Base-by-base conservation (phyloP, 2,113 vertebrate genomes). In the Osmerus eperlanus region DNA sequence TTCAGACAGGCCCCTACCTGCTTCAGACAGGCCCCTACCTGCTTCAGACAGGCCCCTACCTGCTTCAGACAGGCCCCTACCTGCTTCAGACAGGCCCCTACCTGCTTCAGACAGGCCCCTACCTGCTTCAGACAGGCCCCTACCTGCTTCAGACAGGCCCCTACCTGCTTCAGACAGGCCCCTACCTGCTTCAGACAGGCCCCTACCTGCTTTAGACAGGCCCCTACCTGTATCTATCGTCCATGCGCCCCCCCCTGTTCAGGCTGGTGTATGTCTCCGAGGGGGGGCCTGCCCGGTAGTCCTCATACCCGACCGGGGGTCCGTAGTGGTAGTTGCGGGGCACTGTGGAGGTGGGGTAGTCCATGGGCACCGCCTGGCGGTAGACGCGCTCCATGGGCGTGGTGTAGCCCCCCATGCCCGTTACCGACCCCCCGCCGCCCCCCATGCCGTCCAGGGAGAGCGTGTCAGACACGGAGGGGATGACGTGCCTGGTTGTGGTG, bases 321-420 rank as follows among this genome's bases (percentile, higher is more conserved):
- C 92, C 93, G 51, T 97, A 98, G 85, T 96, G 95, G 86, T 98
- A 97, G 88, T 96, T 96, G 28, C 96, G 93, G 47, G 96, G 96
- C 19, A 97, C 95, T 0, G 96, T 97, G 67, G 93, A 89, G 0
- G 94, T 96, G 81, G 95, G 94, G 75, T 95, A 97, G 72, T 81
- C 95, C 95, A 85, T 87, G 7, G 84, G 88, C 19, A 78, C 82
- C 0, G 76, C 91, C 0, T 86, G 95, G 68, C 96, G 91, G 88
- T 96, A 96, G 29, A 92, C 86, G 55, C 94, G 91, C 70, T 94
- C 94, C 71, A 94, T 83, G 0, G 96, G 95, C 77, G 92, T 80
- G 56, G 93, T 88, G 2, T 95, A 97, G 78, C 80, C 92, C 65
- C 59, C 89, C 60, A 88, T 76, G 80, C 84, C 0, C 21, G 87